Conservation (phyloP, 1,140 invertebrate genomes). For the Drosophila tsacasi region DNA sequence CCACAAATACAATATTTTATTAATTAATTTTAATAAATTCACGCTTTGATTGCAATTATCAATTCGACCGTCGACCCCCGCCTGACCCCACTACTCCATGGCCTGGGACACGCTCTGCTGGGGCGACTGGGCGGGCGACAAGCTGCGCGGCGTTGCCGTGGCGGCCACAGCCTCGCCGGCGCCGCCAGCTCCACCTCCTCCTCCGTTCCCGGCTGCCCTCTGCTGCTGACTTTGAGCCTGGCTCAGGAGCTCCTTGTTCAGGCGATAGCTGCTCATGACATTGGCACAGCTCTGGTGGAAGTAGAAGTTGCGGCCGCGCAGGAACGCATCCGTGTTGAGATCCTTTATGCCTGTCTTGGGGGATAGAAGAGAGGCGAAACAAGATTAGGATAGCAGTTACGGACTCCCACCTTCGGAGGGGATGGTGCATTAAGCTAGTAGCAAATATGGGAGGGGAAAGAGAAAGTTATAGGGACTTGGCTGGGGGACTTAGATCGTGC, state of each 20-base stretch:
- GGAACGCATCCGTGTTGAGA: constrained; percentile 80
- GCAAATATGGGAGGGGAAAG: constrained; percentile 2
- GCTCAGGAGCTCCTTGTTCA: constrained; percentile 78
- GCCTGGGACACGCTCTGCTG: constrained; percentile 66
- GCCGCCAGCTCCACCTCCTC: neutral
- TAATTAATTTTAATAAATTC: constrained; percentile 81
- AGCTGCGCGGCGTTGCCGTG: constrained; percentile 64
- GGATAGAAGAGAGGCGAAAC: constrained; percentile 27
- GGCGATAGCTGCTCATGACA: constrained; percentile 81
- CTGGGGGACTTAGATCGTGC: constrained; percentile 28
- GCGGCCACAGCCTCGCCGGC: constrained; percentile 36
- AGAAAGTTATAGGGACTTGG: constrained; percentile 6
- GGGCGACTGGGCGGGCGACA: constrained; percentile 71
- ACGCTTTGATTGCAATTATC: constrained; percentile 72
- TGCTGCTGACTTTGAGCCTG: constrained; percentile 66
- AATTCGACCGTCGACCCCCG: constrained; percentile 5
- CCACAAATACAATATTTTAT: constrained; percentile 64
- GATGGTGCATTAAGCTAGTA: constrained; percentile 17
- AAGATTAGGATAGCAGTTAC: constrained; percentile 22
- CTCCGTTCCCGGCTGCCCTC: constrained; percentile 23
- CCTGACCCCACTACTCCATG: constrained; percentile 46
- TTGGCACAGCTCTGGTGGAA: constrained; percentile 84
- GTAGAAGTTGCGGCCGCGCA: constrained; percentile 83
- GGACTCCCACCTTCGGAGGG: neutral
- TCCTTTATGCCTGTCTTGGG: constrained; percentile 85